A percentile compares a stretch with the other conserved stretches of the same genome.
These are phyloP conservation scores for Lordiphosa mommai DNA, from an alignment of 1,140 invertebrate genomes.

Conservation along the genomic window DNA sequence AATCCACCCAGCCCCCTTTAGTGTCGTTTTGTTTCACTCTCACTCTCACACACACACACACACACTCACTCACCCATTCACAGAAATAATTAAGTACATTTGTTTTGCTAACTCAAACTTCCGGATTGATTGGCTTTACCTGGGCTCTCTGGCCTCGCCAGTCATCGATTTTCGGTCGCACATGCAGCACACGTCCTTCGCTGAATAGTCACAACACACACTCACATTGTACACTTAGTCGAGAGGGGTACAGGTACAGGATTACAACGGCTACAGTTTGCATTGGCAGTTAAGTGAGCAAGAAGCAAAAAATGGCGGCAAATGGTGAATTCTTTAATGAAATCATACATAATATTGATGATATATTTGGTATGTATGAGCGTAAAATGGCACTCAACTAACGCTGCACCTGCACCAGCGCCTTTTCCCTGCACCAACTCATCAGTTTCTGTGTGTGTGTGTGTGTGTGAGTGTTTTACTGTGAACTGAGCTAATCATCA, in stretches of 20 bases:
- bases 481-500: slow-evolving; percentile 49
- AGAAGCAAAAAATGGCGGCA: slow-evolving; percentile 43
- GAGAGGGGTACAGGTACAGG: too few species aligned
- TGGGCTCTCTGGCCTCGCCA: slow-evolving; percentile 30
- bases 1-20: too few species aligned
- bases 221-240: slow-evolving; percentile 5
- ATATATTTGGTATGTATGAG: slow-evolving; percentile 69
- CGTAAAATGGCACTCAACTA: background rate
- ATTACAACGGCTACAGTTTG: too few species aligned
- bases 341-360: slow-evolving; percentile 75
- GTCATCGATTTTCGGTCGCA: slow-evolving; percentile 67
- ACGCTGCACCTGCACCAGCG: slow-evolving; percentile 15
- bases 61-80: slow-evolving; percentile 2
- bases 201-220: slow-evolving; percentile 20
- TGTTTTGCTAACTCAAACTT: slow-evolving; percentile 60
- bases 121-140: slow-evolving; percentile 23
- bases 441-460: slow-evolving; percentile 19
- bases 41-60: slow-evolving; percentile 6
- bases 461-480: slow-evolving; percentile 27
- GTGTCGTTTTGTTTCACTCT: background rate
- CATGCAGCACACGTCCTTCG: slow-evolving; percentile 30
- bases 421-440: slow-evolving; percentile 41
- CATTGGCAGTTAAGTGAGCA: too few species aligned
- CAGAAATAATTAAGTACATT: slow-evolving; percentile 67
- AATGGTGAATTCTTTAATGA: slow-evolving; percentile 74